Conservation (phyloP, 2,888 invertebrate genomes). For the Formica aserva region DNA sequence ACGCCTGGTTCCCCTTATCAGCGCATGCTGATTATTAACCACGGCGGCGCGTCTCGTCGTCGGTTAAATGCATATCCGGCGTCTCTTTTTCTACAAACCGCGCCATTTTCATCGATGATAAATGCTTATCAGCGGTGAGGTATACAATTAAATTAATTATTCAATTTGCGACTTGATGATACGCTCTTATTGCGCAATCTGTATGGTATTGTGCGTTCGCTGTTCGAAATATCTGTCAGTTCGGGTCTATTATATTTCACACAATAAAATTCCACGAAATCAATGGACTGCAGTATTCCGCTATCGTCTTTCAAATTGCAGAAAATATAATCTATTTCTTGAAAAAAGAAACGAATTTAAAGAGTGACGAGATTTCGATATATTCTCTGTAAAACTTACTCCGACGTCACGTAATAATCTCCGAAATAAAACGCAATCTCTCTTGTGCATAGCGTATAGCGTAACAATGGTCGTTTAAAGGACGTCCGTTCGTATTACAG, state of each 20-base stretch:
- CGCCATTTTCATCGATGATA: slow-evolving; percentile 2
- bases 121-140: slow-evolving; percentile 34
- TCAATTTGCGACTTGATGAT: not conserved
- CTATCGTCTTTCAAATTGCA: not conserved
- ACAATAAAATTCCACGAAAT: slow-evolving; percentile 9
- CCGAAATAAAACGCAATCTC: slow-evolving; percentile 6
- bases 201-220: not conserved
- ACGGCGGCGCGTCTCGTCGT: slow-evolving; percentile 24
- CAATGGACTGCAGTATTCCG: not conserved
- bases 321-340: not conserved
- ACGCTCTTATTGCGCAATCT: not conserved
- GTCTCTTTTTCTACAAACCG: slow-evolving; percentile 3
- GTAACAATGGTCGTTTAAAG: slow-evolving; percentile 27
- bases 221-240: not conserved
- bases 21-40: slow-evolving; percentile 64
- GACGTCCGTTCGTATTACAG: slow-evolving; percentile 63
- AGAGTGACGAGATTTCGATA: not conserved
- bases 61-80: slow-evolving; percentile 25
- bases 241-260: not conserved
- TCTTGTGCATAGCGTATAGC: not conserved
- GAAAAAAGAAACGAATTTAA: not conserved
- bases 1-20: slow-evolving; percentile 59
- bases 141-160: slow-evolving; percentile 32
- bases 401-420: not conserved
- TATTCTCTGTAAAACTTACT: not conserved